A percentile compares a stretch with the other conserved stretches of the same genome.
These are phyloP conservation scores for Cataglyphis albicans DNA, from an alignment of 2,888 invertebrate species.

Conservation along the genomic window DNA sequence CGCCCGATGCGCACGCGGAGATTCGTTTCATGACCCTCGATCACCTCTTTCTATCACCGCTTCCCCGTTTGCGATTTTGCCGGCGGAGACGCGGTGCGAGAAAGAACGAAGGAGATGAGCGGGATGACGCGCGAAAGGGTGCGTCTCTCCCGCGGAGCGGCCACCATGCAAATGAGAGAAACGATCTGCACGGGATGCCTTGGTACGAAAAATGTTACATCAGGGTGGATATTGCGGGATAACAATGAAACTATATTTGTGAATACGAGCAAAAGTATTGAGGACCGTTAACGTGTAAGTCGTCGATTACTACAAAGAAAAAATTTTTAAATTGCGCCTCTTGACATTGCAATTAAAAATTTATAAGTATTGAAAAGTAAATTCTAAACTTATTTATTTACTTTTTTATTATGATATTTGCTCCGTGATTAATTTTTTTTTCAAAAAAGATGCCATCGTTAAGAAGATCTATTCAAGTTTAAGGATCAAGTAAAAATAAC, in stretches of 20 bases:
- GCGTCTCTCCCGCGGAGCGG: conserved; percentile 35
- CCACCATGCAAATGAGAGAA: conserved; percentile 51
- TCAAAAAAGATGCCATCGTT: neutral
- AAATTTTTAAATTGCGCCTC: neutral
- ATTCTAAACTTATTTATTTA: neutral
- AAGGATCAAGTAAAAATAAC: conserved; percentile 18
- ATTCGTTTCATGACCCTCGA: conserved; percentile 83
- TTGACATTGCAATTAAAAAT: neutral
- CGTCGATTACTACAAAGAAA: neutral
- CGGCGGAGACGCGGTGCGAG: conserved; percentile 82
- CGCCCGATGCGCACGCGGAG: conserved; percentile 65
- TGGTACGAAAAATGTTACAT: conserved; percentile 12
- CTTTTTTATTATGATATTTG: neutral
- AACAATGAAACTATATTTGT: neutral
- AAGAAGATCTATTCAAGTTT: neutral
- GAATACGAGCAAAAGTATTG: neutral
- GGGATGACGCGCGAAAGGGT: conserved; percentile 25
- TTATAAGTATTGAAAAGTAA: neutral
- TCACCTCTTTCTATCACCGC: conserved; percentile 63
- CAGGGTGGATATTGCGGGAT: neutral
- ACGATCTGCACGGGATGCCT: conserved; percentile 1
- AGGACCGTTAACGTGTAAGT: neutral
- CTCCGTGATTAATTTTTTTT: neutral
- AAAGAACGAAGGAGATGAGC: conserved; percentile 59
- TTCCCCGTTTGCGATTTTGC: conserved; percentile 57